Base-by-base conservation (phyloP, 2,113 vertebrate genomes). In the Gulo gulo region DNA sequence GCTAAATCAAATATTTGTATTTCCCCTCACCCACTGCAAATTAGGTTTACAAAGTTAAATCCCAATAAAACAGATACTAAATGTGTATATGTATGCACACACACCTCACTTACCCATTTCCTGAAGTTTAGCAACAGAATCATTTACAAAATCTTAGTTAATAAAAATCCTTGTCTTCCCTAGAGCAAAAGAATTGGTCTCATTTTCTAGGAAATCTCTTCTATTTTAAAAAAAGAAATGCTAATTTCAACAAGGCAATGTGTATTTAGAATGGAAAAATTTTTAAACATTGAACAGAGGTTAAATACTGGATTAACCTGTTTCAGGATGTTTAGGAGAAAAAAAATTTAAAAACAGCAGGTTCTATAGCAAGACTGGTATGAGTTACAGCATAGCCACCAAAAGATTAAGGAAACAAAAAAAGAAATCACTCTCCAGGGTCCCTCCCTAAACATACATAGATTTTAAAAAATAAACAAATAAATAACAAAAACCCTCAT, bases 121-220 rank as follows among this genome's bases (percentile, higher is more conserved):
- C 80, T 96, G 5, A 79, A 8, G 42, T 39, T 95, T 92, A 87
- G 50, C 61, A 87, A 73, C 87, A 94, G 39, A 94, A 73, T 83
- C 47, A 92, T 45, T 82, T 94, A 94, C 74, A 90, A 95, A 94
- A 91, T 57, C 73, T 92, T 96, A 82, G 15, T 52, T 96, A 96
- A 94, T 89, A 65, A 89, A 97, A 96, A 80, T 47, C 82, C 20
- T 45, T 65, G 12, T 92, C 31, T 78, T 97, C n/a, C 59, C 79
- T 65, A 86, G 1, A 52, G 52, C 83, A 92, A 88, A 74, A 91
- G 24, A 73, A 21, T 57, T 89, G 12, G 79, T 79, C 67, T 79
- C 4, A 79, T 73, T 96, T 95, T 94, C 73, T 86, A 96, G 7
- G 24, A 97, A 94, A 63, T 95, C 1, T 76, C 52, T 91, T 57